Percentiles rank a stretch among this genome's conserved stretches.
Evolutionary conservation across 2,888 invertebrate species (phyloP).

Genomic region (Eudemis profundana): DNA sequence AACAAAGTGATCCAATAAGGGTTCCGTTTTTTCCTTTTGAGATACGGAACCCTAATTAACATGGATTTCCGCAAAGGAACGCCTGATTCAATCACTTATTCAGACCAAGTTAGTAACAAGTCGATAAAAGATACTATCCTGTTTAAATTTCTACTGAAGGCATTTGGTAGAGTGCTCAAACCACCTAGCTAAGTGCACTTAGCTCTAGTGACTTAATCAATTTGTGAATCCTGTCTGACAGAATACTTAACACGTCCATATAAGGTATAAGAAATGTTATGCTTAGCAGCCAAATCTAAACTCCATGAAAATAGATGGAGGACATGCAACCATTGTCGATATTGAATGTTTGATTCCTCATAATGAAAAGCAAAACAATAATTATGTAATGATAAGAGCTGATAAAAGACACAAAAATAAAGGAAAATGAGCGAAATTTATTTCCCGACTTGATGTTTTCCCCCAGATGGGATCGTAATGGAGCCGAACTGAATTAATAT

Average conservation of each 20-base stretch:
- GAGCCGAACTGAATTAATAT: too few relatives aligned
- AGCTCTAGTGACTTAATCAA: slow-evolving; percentile 26
- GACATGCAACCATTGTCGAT: not conserved
- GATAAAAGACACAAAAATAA: too few relatives aligned
- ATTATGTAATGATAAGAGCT: too few relatives aligned
- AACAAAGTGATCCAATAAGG: too few relatives aligned
- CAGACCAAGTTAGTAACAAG: not conserved
- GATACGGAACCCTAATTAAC: too few relatives aligned
- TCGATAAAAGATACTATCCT: not conserved
- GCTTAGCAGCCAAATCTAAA: not conserved
- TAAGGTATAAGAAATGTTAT: not conserved
- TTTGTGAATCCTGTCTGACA: slow-evolving; percentile 12
- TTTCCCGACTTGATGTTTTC: too few relatives aligned
- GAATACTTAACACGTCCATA: not conserved
- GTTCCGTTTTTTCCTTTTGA: too few relatives aligned
- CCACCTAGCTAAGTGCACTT: slow-evolving; percentile 35
- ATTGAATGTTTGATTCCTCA: not conserved
- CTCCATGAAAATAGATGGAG: not conserved
- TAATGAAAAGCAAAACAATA: too few relatives aligned
- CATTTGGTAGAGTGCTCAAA: not conserved
- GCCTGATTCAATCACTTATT: not conserved
- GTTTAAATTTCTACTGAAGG: slow-evolving; percentile 20
- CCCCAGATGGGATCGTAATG: too few relatives aligned
- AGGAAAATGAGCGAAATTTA: too few relatives aligned
- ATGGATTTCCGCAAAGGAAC: not conserved